These are phyloP conservation scores for Himantopus leucocephalus DNA, from an alignment of 2,113 vertebrate species.

Conservation along the genomic window DNA sequence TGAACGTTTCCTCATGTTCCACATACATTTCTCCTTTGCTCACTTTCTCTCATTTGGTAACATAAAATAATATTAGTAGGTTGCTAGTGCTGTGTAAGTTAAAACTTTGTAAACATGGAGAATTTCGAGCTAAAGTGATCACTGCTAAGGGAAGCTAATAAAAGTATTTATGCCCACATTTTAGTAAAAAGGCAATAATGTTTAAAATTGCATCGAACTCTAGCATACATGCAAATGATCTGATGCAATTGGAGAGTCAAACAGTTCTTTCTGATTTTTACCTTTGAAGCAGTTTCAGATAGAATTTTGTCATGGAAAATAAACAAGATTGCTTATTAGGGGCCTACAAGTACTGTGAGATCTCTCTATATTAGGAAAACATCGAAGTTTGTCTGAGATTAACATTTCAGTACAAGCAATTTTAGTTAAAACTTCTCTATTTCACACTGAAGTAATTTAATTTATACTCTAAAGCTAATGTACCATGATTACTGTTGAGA, in stretches of 20 bases:
- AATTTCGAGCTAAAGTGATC: not conserved
- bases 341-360: not conserved
- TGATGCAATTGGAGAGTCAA: not conserved
- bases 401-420: not conserved
- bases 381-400: not conserved
- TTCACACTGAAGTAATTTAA: not conserved
- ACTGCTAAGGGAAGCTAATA: not conserved
- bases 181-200: not conserved
- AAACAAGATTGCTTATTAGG: not conserved
- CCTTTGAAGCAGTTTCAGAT: not conserved
- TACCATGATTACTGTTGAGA: not conserved
- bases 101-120: not conserved
- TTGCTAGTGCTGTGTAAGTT: not conserved
- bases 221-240: not conserved
- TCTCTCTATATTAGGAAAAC: not conserved
- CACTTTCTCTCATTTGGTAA: not conserved
- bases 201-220: not conserved
- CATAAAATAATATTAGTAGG: not conserved
- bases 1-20: not conserved
- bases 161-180: not conserved
- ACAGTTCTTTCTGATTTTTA: not conserved
- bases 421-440: not conserved
- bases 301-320: not conserved
- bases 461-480: not conserved
- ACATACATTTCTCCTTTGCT: not conserved